Evolutionary conservation across 2,113 vertebrate genomes (phyloP).

Genomic region (Accipiter virgatus): DNA sequence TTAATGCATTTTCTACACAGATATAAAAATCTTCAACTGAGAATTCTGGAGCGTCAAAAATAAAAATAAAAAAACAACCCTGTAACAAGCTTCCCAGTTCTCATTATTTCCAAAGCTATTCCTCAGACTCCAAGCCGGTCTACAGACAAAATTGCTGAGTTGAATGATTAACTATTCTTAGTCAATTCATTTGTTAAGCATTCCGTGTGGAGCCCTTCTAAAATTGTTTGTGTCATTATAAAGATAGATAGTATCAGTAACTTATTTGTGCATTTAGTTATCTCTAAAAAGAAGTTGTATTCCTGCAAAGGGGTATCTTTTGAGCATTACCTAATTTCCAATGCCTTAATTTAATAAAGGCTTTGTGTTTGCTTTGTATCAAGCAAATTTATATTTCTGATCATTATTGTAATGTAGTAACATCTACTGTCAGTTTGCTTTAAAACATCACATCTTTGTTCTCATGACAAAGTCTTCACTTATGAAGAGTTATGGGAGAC

Average conservation of each 20-base stretch:
- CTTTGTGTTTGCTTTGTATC: not conserved
- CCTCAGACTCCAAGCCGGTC: not conserved
- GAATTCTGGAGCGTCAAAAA: not conserved
- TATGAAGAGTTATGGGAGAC: not conserved
- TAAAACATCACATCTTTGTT: not conserved
- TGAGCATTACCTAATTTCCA: not conserved
- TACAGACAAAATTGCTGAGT: not conserved
- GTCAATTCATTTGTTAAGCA: not conserved
- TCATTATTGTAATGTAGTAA: not conserved
- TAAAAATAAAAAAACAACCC: not conserved
- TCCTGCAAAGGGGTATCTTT: not conserved
- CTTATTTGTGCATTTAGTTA: not conserved
- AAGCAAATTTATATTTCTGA: not conserved
- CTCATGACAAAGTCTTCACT: not conserved
- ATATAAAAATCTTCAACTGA: not conserved
- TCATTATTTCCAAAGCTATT: not conserved
- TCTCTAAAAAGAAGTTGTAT: not conserved
- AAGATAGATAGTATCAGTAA: not conserved
- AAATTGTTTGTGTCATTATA: not conserved
- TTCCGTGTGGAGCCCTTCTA: not conserved
- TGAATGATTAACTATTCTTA: not conserved
- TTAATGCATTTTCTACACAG: not conserved
- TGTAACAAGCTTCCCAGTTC: not conserved
- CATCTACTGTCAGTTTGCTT: not conserved
- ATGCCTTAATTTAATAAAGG: not conserved